These are phyloP conservation scores for Phaedon cochleariae DNA, from an alignment of 2,888 invertebrate genomes.

Conservation along the genomic window DNA sequence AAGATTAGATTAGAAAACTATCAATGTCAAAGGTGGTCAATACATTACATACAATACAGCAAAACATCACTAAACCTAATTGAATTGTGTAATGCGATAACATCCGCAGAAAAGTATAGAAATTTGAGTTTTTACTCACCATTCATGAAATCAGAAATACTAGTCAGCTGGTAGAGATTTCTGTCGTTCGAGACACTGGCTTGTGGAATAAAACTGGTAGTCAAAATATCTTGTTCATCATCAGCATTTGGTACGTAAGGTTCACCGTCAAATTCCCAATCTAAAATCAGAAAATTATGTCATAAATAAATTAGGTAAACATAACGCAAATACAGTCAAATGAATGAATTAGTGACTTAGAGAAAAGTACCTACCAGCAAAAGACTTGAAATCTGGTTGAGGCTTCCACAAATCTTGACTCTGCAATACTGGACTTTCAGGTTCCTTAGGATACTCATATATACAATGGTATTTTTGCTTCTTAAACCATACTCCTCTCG, in stretches of 20 bases:
- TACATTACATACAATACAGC: too few relatives aligned
- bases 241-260: slow-evolving; percentile 43
- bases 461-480: slow-evolving; percentile 85
- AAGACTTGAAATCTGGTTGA: slow-evolving; percentile 51
- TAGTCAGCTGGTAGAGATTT: slow-evolving; percentile 52
- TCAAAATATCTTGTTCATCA: slow-evolving; percentile 42
- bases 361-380: slow-evolving; percentile 62
- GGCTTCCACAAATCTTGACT: slow-evolving; percentile 60
- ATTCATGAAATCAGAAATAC: slow-evolving; percentile 47
- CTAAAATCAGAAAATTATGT: slow-evolving; percentile 46
- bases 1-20: too few relatives aligned
- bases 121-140: slow-evolving; percentile 42
- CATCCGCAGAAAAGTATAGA: slow-evolving; percentile 4
- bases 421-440: slow-evolving; percentile 61
- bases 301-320: too few relatives aligned
- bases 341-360: too few relatives aligned
- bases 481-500: slow-evolving; percentile 76
- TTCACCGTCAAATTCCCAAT: slow-evolving; percentile 61
- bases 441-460: slow-evolving; percentile 84
- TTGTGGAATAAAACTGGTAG: slow-evolving; percentile 41
- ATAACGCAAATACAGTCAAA: neutral
- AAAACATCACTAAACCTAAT: too few relatives aligned
- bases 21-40: too few relatives aligned
- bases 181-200: slow-evolving; percentile 41
- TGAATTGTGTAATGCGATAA: too few relatives aligned